Conservation (phyloP, 92 coral and sea anemone genomes). For the Porites divaricata region DNA sequence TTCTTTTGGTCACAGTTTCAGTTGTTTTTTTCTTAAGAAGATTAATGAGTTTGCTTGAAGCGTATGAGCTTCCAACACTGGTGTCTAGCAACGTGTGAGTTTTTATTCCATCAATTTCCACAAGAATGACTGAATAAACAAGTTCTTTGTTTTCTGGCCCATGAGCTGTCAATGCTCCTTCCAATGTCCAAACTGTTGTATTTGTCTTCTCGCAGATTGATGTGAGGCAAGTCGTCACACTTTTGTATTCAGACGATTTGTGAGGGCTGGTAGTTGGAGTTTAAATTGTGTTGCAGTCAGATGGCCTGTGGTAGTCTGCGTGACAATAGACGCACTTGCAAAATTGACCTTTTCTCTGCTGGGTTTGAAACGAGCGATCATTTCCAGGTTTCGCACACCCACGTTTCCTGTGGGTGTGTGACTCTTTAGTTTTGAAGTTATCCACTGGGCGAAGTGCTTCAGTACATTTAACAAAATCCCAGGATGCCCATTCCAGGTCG, state of each 20-base stretch:
- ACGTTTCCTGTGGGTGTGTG: not conserved
- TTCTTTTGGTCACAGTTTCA: not conserved
- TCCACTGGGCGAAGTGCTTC: slow-evolving; percentile 29
- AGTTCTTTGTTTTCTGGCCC: no score
- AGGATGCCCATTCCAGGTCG: slow-evolving; percentile 46
- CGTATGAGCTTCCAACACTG: slow-evolving; percentile 10
- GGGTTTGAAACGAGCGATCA: not conserved
- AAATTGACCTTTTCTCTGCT: not conserved
- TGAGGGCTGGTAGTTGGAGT: no score
- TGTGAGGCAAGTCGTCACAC: no score
- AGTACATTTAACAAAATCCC: slow-evolving; percentile 43
- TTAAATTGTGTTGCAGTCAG: no score
- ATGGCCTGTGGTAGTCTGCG: not conserved
- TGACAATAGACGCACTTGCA: not conserved
- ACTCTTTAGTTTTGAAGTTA: not conserved
- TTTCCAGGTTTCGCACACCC: no score
- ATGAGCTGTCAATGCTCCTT: no score
- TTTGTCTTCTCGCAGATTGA: no score
- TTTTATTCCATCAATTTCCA: no score
- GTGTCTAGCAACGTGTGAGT: no score
- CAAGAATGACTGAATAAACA: no score
- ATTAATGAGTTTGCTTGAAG: not conserved
- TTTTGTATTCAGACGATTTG: no score
- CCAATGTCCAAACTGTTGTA: no score
- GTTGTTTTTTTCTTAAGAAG: not conserved